Base-by-base conservation (phyloP, 2,888 invertebrate genomes). In the Drosophila picticornis region DNA sequence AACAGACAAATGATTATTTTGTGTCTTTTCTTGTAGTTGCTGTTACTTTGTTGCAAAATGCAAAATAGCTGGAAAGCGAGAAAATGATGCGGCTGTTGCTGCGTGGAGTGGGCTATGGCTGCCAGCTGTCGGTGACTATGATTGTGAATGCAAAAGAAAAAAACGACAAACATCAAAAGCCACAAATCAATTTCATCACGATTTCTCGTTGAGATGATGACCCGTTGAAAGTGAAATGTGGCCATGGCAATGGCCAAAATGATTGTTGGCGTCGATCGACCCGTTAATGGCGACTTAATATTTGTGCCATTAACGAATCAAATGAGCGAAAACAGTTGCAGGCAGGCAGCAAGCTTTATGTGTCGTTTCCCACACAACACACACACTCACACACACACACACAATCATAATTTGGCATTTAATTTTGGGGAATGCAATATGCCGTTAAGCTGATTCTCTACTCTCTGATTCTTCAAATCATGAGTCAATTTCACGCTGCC, bases 121-220 rank as follows among this genome's bases (percentile, higher is more conserved):
- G 40, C 46, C 52, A 56, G 71, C 84, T 87, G 74, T 77, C 81
- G 74, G 73, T 73, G 76, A 73, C 80, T 77, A 78, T 88, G 82
- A 86, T 82, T 72, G 77, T 70, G 76, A 70, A 72, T 75, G 38
- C 11, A 19, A 29, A 56, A 22, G 27, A 3, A n/a, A 29, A 68
- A 74, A 74, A 70, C 63, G 61, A 76, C 65, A 68, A 62, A 81
- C 70, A 63, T 71, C 68, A 79, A 90, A 80, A 86, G 89, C 78
- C 84, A 78, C 83, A 83, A 88, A 91, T 81, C 90, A 91, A 91
- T 91, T 90, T 89, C 89, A 90, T 90, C 90, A 90, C 90, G 90
- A 91, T 89, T 91, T 90, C 81, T 83, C 88, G 80, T 87, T 89
- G 89, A 78, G 77, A 89, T 80, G 81, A 75, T 80, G 75, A 69